Percentiles rank a stretch among this genome's conserved stretches.
These are phyloP conservation scores for Cabera pusaria DNA, from an alignment of 2,888 invertebrate species.

Conservation along the genomic window DNA sequence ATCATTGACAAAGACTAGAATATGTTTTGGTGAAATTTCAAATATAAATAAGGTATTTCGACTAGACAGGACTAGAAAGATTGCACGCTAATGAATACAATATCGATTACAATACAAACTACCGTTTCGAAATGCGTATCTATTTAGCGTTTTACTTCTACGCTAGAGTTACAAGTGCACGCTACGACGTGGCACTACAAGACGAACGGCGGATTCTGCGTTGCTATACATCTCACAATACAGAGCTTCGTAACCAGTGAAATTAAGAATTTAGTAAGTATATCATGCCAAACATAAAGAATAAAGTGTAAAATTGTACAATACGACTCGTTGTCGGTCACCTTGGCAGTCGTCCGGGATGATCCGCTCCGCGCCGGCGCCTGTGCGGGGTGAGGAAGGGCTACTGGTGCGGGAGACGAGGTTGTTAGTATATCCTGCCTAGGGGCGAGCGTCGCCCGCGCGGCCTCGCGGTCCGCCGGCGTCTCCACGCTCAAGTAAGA, in stretches of 20 bases:
- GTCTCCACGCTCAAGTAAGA: constrained; percentile 87
- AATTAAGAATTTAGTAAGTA: constrained; percentile 75
- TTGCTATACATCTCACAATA: constrained; percentile 67
- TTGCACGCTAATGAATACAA: constrained; percentile 52
- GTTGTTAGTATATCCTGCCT: constrained; percentile 80
- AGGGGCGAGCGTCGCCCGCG: constrained; percentile 44
- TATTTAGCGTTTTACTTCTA: constrained; percentile 43
- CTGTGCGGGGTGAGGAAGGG: constrained; percentile 70
- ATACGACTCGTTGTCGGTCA: constrained; percentile 79
- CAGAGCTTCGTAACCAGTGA: constrained; percentile 69
- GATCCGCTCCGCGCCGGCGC: constrained; percentile 56
- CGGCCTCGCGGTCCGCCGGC: constrained; percentile 12
- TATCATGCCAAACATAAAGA: constrained; percentile 81
- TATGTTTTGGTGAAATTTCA: constrained; percentile 36
- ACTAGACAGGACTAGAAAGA: constrained; percentile 74
- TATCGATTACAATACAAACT: constrained; percentile 39
- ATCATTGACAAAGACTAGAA: constrained; percentile 58
- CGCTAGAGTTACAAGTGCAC: constrained; percentile 50
- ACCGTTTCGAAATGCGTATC: constrained; percentile 47
- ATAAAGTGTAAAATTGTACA: constrained; percentile 77
- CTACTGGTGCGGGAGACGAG: constrained; percentile 68
- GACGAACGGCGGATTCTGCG: constrained; percentile 69
- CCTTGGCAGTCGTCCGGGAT: constrained; percentile 70
- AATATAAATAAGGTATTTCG: constrained; percentile 47
- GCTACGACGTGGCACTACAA: constrained; percentile 77